A percentile compares a stretch with the other conserved stretches of the same genome.
These are phyloP conservation scores for Uria aalge DNA, from an alignment of 2,113 vertebrate species.

Conservation along the genomic window DNA sequence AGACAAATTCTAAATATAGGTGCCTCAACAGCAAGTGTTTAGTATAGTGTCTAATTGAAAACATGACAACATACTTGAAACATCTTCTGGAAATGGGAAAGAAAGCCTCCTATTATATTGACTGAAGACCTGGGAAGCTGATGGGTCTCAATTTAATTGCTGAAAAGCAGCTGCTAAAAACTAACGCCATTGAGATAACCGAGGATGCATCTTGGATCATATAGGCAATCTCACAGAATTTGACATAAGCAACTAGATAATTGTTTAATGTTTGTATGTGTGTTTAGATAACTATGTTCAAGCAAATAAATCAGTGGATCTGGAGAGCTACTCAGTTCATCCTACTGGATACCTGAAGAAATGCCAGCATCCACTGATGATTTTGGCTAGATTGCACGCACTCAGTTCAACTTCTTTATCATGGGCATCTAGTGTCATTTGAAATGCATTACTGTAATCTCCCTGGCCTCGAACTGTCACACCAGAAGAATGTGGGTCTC, in stretches of 20 bases:
- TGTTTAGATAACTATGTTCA: neutral
- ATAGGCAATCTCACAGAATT: neutral
- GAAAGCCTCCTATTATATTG: neutral
- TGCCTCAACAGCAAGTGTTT: neutral
- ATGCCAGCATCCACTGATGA: neutral
- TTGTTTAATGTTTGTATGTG: neutral
- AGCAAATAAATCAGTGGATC: neutral
- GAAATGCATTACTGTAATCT: constrained; percentile 7
- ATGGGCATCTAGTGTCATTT: neutral
- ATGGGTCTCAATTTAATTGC: neutral
- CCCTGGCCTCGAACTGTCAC: neutral
- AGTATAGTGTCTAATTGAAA: neutral
- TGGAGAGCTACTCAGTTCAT: neutral
- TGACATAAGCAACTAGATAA: neutral
- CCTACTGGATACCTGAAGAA: neutral
- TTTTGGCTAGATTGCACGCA: neutral
- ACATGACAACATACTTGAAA: neutral
- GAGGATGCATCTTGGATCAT: neutral
- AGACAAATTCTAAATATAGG: neutral
- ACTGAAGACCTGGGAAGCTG: neutral
- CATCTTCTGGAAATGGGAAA: neutral
- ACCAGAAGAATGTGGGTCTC: neutral
- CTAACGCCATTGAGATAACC: rapidly evolving
- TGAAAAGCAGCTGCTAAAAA: neutral
- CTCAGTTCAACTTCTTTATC: neutral